Percentiles rank a stretch among this genome's conserved stretches.
Conservation (phyloP, 23 tunicate species). For the Styela clava region DNA sequence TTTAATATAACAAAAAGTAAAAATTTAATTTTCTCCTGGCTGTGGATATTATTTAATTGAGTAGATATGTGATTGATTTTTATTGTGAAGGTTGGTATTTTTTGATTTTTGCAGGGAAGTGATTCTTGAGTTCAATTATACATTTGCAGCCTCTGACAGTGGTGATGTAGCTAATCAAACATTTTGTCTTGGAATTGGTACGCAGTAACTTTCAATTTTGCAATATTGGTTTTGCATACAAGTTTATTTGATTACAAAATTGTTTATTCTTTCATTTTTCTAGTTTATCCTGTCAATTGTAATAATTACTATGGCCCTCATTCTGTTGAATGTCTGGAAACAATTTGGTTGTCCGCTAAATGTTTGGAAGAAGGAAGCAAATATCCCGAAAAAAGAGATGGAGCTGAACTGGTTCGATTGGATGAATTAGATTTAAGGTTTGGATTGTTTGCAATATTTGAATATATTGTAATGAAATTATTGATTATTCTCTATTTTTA, state of each 20-base stretch:
- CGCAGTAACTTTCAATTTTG: not conserved
- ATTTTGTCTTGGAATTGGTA: constrained; percentile 24
- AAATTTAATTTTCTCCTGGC: too few species aligned
- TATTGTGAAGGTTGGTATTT: too few species aligned
- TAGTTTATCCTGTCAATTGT: constrained; percentile 6
- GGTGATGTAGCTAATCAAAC: constrained; percentile 19
- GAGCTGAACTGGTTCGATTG: not conserved
- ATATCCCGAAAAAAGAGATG: constrained; percentile 9
- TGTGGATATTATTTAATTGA: not conserved
- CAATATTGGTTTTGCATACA: too few species aligned
- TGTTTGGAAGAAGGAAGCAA: constrained; percentile 10
- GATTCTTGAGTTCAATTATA: constrained; percentile 7
- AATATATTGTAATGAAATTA: too few species aligned
- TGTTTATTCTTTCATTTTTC: too few species aligned
- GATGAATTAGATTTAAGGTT: not conserved
- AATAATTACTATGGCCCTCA: constrained; percentile 20
- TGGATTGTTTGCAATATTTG: too few species aligned
- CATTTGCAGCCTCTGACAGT: not conserved
- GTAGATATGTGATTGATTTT: too few species aligned
- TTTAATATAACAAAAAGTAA: too few species aligned
- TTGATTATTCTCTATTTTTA: not conserved
- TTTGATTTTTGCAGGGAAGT: constrained; percentile 5
- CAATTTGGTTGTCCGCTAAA: constrained; percentile 1
- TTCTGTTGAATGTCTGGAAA: constrained; percentile 7
- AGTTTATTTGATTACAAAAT: too few species aligned